A percentile compares a stretch with the other conserved stretches of the same genome.
Conservation (phyloP, 2,888 invertebrate genomes). For the Platypus cylindrus region DNA sequence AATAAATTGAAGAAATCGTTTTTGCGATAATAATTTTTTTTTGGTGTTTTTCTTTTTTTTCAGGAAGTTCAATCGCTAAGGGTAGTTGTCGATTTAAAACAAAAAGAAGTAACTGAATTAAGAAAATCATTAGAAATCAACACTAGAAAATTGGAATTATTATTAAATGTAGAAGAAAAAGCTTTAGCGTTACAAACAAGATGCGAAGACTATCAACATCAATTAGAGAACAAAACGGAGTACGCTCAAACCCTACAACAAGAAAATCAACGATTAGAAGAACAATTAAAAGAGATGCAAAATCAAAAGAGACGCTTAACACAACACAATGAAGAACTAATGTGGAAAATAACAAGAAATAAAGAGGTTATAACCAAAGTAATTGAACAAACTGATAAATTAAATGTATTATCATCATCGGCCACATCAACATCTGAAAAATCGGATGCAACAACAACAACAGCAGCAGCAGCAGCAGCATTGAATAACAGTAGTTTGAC, state of each 20-base stretch:
- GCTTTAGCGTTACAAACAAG: conserved; percentile 67
- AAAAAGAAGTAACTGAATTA: conserved; percentile 70
- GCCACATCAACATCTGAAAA: conserved; percentile 25
- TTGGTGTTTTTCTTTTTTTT: no score
- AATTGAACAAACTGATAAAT: conserved; percentile 29
- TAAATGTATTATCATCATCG: conserved; percentile 28
- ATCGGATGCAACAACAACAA: conserved; percentile 23
- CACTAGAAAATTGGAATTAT: conserved; percentile 58
- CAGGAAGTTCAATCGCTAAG: conserved; percentile 72
- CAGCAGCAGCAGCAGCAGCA: neutral
- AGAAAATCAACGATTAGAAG: conserved; percentile 61
- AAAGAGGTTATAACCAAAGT: conserved; percentile 50
- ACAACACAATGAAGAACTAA: conserved; percentile 77
- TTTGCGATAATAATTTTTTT: no score
- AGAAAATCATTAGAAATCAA: conserved; percentile 58
- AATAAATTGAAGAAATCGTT: no score
- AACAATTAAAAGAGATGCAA: conserved; percentile 60
- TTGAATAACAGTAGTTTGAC: conserved; percentile 23
- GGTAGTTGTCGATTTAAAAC: conserved; percentile 78
- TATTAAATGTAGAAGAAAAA: conserved; percentile 58
- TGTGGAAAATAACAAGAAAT: conserved; percentile 76
- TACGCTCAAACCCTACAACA: conserved; percentile 58
- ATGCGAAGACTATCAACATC: conserved; percentile 74
- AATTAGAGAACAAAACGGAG: conserved; percentile 53
- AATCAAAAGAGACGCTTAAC: conserved; percentile 66